A percentile compares a stretch with the other conserved stretches of the same genome.
Conservation (phyloP, 2,113 vertebrate genomes). For the Prionailurus bengalensis region DNA sequence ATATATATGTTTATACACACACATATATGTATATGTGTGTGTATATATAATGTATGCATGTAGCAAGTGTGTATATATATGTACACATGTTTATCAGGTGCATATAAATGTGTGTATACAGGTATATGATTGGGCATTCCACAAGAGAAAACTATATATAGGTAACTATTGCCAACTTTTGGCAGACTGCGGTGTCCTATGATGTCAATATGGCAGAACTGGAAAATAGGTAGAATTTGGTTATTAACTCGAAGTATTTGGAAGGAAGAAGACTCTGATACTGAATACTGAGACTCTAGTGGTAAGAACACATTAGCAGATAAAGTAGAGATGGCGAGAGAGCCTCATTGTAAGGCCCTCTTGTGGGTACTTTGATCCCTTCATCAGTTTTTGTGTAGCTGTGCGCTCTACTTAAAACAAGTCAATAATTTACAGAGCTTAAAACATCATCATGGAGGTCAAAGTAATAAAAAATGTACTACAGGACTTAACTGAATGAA, state of each 20-base stretch:
- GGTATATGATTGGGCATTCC: neutral
- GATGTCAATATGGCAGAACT: neutral
- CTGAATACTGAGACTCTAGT: neutral
- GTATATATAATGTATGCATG: neutral
- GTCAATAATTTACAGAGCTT: constrained; percentile 7
- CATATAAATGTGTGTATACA: neutral
- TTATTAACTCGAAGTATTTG: neutral
- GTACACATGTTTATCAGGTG: neutral
- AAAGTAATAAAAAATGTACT: neutral
- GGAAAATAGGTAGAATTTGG: neutral
- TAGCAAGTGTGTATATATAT: neutral
- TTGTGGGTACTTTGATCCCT: neutral
- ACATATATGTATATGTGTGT: neutral
- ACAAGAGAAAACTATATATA: neutral
- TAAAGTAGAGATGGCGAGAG: neutral
- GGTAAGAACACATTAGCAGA: neutral
- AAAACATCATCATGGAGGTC: neutral
- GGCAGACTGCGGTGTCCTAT: neutral
- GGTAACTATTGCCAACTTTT: neutral
- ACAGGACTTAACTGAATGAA: constrained; percentile 33
- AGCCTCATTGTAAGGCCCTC: neutral
- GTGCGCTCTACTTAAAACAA: neutral
- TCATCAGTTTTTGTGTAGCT: neutral
- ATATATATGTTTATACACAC: neutral
- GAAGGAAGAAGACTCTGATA: constrained; percentile 28